Evolutionary conservation across 2,113 vertebrate genomes (phyloP).

Genomic region (Sakesphorus luctuosus): DNA sequence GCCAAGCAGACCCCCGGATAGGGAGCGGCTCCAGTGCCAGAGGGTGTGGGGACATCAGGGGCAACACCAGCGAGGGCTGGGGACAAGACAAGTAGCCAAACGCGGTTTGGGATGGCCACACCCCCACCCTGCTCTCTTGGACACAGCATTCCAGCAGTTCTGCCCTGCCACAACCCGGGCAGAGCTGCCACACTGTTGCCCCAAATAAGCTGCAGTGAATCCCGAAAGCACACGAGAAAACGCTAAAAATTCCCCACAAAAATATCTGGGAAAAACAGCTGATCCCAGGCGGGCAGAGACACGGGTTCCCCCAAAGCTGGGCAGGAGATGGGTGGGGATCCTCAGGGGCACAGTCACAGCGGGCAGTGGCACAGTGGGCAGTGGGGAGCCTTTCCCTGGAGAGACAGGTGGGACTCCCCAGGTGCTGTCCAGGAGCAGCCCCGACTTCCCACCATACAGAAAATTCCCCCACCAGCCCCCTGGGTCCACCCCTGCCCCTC

Average conservation of each 20-base stretch:
- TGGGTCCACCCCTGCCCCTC: fast-evolving
- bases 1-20: fast-evolving
- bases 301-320: background rate
- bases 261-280: background rate
- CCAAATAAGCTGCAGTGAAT: fast-evolving
- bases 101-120: fast-evolving
- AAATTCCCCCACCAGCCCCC: background rate
- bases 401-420: background rate
- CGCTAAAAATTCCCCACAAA: background rate
- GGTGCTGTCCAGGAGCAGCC: background rate
- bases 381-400: background rate
- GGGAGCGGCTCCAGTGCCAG: background rate
- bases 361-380: background rate
- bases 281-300: background rate
- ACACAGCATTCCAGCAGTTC: background rate
- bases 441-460: fast-evolving
- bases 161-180: background rate
- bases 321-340: background rate
- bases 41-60: fast-evolving
- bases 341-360: fast-evolving
- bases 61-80: background rate
- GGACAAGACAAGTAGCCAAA: background rate
- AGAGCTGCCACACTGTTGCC: background rate
- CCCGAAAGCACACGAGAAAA: background rate
- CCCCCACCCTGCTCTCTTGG: fast-evolving